phyloP scores from a whole-genome alignment of 2,113 vertebrate species.

The Archocentrus centrarchus region DNA sequence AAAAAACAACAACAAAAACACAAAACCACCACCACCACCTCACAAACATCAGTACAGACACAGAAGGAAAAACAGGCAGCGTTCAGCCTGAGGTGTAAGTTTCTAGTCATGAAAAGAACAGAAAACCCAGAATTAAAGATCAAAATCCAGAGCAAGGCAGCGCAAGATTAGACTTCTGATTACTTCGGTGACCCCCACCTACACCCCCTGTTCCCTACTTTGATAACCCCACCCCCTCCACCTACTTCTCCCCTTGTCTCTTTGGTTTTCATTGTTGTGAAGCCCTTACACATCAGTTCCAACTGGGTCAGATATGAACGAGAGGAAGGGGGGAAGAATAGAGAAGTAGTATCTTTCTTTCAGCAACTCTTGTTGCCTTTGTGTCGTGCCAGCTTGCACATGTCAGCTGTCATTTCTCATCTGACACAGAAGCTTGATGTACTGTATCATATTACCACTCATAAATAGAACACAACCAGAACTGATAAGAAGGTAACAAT shows the following conservation, averaged over 20 bases:
- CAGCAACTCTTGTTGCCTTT: conserved; percentile 1
- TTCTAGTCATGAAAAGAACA: conserved; percentile 10
- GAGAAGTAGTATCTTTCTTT: conserved; percentile 7
- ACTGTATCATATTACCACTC: conserved; percentile 1
- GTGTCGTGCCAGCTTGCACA: conserved; percentile 9
- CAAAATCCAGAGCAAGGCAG: conserved; percentile 45
- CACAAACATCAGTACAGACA: conserved; percentile 5
- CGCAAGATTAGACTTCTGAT: conserved; percentile 46
- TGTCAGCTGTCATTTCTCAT: conserved; percentile 31
- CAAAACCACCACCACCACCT: not conserved
- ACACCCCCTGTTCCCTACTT: conserved; percentile 5
- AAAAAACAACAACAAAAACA: not conserved
- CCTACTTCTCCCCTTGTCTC: conserved; percentile 11
- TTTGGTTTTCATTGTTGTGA: conserved; percentile 40
- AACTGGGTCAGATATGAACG: conserved; percentile 48
- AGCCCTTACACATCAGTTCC: conserved; percentile 51
- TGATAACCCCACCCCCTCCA: conserved; percentile 24
- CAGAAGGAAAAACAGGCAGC: conserved; percentile 3
- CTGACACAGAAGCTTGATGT: not conserved
- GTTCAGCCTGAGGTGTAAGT: conserved; percentile 17
- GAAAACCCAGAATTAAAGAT: conserved; percentile 58
- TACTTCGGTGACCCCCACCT: conserved; percentile 3
- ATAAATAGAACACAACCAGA: conserved; percentile 8
- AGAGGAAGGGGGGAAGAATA: no score
- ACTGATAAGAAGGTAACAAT: not conserved